Conservation (phyloP, 2,113 vertebrate species). For the Peromyscus californicus region DNA sequence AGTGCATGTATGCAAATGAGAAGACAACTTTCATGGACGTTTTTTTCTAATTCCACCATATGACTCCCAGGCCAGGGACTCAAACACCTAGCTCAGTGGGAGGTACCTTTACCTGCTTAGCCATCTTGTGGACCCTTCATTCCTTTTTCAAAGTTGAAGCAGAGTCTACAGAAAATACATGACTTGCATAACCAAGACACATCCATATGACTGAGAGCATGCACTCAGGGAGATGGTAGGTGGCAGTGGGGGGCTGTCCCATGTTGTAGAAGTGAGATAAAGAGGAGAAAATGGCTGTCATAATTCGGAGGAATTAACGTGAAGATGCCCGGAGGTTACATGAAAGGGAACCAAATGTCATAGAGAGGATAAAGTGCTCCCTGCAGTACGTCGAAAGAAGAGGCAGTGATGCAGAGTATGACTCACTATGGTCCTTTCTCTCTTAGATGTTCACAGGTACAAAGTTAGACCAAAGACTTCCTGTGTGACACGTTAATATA, state of each 20-base stretch:
- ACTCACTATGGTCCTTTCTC: background rate
- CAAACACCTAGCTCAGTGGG: background rate
- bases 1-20: no score
- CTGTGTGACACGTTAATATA: constrained; percentile 28
- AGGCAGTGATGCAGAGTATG: constrained; percentile 2
- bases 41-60: background rate
- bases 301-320: background rate
- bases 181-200: background rate
- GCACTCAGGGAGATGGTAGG: background rate
- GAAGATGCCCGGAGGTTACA: background rate
- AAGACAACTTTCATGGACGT: rapidly evolving
- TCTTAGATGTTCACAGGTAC: constrained; percentile 21
- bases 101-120: background rate
- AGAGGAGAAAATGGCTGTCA: background rate
- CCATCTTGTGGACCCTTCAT: background rate
- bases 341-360: constrained; percentile 1
- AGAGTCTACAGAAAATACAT: constrained; percentile 4
- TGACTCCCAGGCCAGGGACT: background rate
- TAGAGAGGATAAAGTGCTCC: background rate
- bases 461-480: constrained; percentile 26
- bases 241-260: background rate
- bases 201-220: background rate
- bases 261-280: background rate
- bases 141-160: background rate
- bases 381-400: constrained; percentile 4